A percentile compares a stretch with the other conserved stretches of the same genome.
phyloP scores from a whole-genome alignment of 2,797 vertebrate genomes.

The Parotocinclus haroldoi region DNA sequence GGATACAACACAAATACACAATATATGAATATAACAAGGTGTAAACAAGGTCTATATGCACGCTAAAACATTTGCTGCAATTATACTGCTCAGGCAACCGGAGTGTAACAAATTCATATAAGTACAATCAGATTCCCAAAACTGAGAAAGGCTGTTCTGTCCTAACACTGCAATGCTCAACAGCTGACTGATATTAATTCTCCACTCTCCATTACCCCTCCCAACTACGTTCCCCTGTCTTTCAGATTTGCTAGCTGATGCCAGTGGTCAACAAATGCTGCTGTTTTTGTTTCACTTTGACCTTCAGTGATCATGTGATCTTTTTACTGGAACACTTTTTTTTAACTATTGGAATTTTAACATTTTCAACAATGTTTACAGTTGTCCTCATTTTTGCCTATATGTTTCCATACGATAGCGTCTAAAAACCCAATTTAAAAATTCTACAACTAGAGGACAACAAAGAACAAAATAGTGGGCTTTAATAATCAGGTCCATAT shows the following conservation, averaged over 20 bases:
- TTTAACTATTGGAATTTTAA: neutral
- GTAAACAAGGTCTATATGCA: too few relatives aligned
- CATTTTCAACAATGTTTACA: constrained; percentile 2
- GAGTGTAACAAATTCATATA: constrained; percentile 17
- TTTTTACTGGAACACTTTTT: constrained; percentile 4
- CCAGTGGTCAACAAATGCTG: neutral
- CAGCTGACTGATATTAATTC: constrained; percentile 45
- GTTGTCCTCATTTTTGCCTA: neutral
- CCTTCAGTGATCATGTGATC: constrained; percentile 8
- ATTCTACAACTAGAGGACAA: neutral
- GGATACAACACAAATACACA: too few relatives aligned
- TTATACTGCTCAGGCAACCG: neutral
- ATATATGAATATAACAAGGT: too few relatives aligned
- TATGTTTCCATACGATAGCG: too few relatives aligned
- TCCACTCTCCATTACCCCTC: constrained; percentile 21
- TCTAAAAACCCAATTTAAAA: neutral
- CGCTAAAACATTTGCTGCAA: neutral
- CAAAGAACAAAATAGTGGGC: neutral
- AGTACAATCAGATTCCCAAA: constrained; percentile 23
- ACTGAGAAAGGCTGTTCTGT: constrained; percentile 7
- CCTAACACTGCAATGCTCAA: constrained; percentile 17
- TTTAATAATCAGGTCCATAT: constrained; percentile 7
- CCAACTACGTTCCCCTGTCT: constrained; percentile 13
- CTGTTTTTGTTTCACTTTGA: constrained; percentile 18
- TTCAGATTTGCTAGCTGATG: constrained; percentile 11